These are phyloP conservation scores for Dryoscopus gambensis DNA, from an alignment of 2,113 vertebrate species.

Conservation along the genomic window DNA sequence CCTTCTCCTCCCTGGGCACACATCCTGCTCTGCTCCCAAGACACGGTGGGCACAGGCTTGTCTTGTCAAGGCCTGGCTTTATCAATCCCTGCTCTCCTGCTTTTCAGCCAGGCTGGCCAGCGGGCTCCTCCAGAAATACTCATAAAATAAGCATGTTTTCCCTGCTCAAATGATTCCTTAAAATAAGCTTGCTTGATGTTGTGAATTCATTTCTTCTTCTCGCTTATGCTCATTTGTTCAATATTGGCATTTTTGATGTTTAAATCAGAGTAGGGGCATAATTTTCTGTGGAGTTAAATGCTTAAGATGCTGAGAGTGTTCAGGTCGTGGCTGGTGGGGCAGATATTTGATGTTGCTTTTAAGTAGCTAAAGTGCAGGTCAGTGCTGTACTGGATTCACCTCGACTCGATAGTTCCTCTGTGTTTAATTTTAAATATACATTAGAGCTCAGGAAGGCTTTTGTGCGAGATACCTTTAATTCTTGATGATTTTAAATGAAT, in stretches of 20 bases:
- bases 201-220: accelerated
- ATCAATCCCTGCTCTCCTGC: background rate
- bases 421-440: background rate
- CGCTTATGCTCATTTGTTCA: background rate
- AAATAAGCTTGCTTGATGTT: background rate
- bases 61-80: background rate
- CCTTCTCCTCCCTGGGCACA: background rate
- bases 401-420: background rate
- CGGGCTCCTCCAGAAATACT: background rate
- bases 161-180: background rate
- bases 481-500: background rate
- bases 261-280: background rate
- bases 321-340: background rate
- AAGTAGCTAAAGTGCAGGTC: background rate
- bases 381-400: background rate
- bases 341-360: background rate
- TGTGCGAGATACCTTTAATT: background rate
- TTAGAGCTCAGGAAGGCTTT: background rate
- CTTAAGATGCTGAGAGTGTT: background rate
- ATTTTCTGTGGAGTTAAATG: background rate
- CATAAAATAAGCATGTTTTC: background rate
- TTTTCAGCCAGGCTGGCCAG: background rate
- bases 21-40: background rate
- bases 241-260: background rate
- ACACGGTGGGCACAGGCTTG: background rate